phyloP scores from a whole-genome alignment of 2,113 vertebrate genomes.

The Mesocricetus auratus region DNA sequence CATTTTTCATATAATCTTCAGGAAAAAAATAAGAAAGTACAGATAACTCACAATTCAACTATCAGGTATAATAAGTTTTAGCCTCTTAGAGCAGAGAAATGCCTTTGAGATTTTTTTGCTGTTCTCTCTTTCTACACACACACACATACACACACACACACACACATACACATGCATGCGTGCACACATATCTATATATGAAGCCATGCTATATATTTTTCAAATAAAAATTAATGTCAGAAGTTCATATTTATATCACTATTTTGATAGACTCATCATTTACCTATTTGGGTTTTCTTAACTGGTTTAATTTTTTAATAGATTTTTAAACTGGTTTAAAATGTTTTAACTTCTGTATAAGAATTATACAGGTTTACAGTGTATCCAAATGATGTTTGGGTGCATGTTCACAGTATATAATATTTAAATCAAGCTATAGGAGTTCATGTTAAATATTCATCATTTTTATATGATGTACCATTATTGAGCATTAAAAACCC shows the following conservation, averaged over 20 bases:
- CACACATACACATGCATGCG: neutral
- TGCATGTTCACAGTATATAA: neutral
- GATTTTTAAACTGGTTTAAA: neutral
- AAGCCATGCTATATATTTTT: slow-evolving; percentile 12
- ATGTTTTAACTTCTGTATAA: neutral
- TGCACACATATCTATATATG: neutral
- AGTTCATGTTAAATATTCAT: neutral
- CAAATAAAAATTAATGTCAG: neutral
- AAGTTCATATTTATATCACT: neutral
- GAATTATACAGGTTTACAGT: neutral
- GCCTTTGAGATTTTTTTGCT: neutral
- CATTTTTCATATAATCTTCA: slow-evolving; percentile 23
- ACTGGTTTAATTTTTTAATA: too few species aligned
- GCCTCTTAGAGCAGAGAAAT: neutral
- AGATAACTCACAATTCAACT: neutral
- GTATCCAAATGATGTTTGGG: neutral
- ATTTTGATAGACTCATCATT: slow-evolving; percentile 1
- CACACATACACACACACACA: neutral
- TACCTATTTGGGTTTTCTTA: neutral
- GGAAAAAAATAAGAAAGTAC: slow-evolving; percentile 35
- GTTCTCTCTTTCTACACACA: neutral
- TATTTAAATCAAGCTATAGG: neutral
- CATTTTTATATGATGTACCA: neutral
- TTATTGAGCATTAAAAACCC: neutral
- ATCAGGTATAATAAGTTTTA: neutral